These are phyloP conservation scores for Philaenus spumarius DNA, from an alignment of 1,140 invertebrate species.

Conservation along the genomic window DNA sequence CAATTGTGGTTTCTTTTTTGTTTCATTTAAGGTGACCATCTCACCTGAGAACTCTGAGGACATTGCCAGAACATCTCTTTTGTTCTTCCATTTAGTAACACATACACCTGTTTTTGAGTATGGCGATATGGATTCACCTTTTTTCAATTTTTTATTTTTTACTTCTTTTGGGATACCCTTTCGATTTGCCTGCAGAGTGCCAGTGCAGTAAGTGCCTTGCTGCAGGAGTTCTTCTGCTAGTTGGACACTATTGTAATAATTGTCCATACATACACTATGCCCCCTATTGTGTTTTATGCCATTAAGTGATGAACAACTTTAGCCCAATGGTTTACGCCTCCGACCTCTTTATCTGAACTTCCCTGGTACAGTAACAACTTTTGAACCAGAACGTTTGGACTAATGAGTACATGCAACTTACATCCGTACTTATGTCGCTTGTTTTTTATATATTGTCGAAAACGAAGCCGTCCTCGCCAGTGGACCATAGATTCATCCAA, in stretches of 20 bases:
- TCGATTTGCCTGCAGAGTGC: slow-evolving; percentile 39
- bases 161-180: slow-evolving; percentile 36
- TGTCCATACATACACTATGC: slow-evolving; percentile 20
- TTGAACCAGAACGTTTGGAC: slow-evolving; percentile 15
- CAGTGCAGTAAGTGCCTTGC: slow-evolving; percentile 41
- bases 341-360: slow-evolving; percentile 7
- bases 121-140: slow-evolving; percentile 32
- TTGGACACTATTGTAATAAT: slow-evolving; percentile 39
- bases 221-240: slow-evolving; percentile 38
- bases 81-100: slow-evolving; percentile 38
- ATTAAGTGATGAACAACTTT: neutral
- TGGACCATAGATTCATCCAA: slow-evolving; percentile 32
- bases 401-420: slow-evolving; percentile 27
- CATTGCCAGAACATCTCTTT: slow-evolving; percentile 32
- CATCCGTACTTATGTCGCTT: slow-evolving; percentile 30
- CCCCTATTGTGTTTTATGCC: neutral
- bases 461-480: slow-evolving; percentile 33
- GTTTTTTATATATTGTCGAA: slow-evolving; percentile 34
- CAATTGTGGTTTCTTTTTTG: slow-evolving; percentile 3
- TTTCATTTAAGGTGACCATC: neutral
- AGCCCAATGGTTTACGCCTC: neutral
- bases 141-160: slow-evolving; percentile 36
- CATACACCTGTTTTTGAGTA: slow-evolving; percentile 37
- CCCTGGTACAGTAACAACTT: slow-evolving; percentile 15
- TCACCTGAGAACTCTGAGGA: slow-evolving; percentile 8